These are phyloP conservation scores for Dipodomys merriami DNA, from an alignment of 2,113 vertebrate species.

Conservation along the genomic window DNA sequence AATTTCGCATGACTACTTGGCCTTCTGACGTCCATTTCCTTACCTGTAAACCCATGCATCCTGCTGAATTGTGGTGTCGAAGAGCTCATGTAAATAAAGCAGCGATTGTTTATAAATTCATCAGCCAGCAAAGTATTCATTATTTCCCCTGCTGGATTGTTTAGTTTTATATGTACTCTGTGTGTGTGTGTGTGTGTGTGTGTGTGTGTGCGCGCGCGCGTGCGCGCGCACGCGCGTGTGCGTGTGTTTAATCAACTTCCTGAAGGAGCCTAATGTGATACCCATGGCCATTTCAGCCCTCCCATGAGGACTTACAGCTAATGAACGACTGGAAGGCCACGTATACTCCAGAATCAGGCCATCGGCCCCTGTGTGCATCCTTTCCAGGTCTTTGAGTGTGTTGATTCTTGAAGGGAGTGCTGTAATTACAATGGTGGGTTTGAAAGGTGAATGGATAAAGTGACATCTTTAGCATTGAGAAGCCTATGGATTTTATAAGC, in stretches of 20 bases:
- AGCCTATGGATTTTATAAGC: not conserved
- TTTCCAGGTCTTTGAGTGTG: no score
- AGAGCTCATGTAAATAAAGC: not conserved
- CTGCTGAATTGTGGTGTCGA: accelerated
- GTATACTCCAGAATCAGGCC: accelerated
- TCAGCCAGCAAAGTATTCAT: accelerated
- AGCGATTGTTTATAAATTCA: accelerated
- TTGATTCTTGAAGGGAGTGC: not conserved
- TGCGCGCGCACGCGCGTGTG: no score
- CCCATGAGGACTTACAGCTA: not conserved
- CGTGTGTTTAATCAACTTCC: not conserved
- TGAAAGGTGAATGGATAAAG: not conserved
- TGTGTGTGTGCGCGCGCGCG: not conserved
- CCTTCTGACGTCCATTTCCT: accelerated
- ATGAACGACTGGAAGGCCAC: no score
- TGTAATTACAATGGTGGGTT: not conserved
- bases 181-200: not conserved
- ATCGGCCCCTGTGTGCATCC: accelerated
- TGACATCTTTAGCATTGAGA: accelerated
- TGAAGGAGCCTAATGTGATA: accelerated
- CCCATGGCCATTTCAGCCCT: no score
- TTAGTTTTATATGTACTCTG: not conserved
- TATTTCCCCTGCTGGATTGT: not conserved
- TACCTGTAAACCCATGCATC: not conserved
- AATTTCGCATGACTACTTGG: not conserved